phyloP scores from a whole-genome alignment of 2,797 vertebrate species.

The Sebastes reedi region DNA sequence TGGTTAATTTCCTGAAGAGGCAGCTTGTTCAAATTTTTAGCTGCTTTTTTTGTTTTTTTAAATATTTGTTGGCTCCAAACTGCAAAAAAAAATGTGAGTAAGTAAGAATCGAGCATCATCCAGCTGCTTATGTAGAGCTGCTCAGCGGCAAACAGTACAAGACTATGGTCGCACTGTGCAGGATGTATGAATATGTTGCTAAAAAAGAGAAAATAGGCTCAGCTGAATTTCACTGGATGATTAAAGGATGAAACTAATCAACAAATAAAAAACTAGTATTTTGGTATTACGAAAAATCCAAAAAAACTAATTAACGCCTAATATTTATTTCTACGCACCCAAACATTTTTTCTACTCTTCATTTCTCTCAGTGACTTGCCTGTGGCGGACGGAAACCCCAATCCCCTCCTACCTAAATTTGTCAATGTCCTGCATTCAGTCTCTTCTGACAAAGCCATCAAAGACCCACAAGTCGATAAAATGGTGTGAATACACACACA shows the following conservation, averaged over 20 bases:
- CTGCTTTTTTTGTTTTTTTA: neutral
- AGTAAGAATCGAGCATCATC: neutral
- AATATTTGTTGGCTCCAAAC: neutral
- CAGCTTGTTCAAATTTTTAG: neutral
- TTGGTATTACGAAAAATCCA: too few species aligned
- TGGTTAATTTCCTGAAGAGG: neutral
- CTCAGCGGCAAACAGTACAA: too few species aligned
- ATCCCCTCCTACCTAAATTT: neutral
- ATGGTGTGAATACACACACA: slow-evolving; percentile 35
- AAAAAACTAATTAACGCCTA: too few species aligned
- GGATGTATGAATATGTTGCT: neutral
- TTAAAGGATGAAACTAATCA: neutral
- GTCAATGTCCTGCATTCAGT: neutral
- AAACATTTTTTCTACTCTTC: neutral
- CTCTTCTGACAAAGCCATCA: neutral
- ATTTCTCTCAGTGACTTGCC: slow-evolving; percentile 25
- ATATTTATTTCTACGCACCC: neutral
- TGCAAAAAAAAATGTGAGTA: neutral
- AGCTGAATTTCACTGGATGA: neutral
- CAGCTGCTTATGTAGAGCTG: too few species aligned
- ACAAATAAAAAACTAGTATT: neutral
- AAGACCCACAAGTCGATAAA: neutral
- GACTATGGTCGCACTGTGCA: neutral
- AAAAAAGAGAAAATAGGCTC: neutral
- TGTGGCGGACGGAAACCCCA: neutral